Evolutionary conservation across 2,113 vertebrate genomes (phyloP).

Genomic region (Puntigrus tetrazona): DNA sequence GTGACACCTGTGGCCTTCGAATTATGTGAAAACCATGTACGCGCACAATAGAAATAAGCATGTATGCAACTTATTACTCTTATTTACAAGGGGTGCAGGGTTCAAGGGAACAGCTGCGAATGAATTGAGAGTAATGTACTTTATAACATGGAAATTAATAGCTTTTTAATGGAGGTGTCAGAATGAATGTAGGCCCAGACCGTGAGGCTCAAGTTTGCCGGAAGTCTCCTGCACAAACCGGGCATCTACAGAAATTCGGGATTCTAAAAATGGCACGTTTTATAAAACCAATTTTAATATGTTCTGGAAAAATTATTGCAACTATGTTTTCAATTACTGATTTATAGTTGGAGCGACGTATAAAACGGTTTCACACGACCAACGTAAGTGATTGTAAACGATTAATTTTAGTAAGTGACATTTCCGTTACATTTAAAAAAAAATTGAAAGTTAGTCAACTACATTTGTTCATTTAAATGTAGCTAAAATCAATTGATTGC

Average conservation of each 20-base stretch:
- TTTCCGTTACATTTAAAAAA: too few species aligned
- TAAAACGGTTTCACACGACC: too few species aligned
- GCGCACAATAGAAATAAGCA: conserved; percentile 1
- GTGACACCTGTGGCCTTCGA: conserved; percentile 14
- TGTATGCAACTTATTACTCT: conserved; percentile 16
- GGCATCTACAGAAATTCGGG: not conserved
- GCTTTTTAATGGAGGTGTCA: not conserved
- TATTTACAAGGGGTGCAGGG: not conserved
- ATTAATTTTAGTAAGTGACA: too few species aligned
- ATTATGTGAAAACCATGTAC: not conserved
- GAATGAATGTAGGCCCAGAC: not conserved
- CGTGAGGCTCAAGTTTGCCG: too few species aligned
- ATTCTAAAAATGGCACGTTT: not conserved
- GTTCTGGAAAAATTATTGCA: too few species aligned
- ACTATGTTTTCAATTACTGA: too few species aligned
- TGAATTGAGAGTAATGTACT: not conserved
- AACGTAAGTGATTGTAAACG: too few species aligned
- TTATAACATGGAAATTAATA: not conserved
- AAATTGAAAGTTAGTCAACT: too few species aligned
- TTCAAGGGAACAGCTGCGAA: conserved; percentile 14
- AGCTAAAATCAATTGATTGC: too few species aligned
- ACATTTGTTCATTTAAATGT: too few species aligned
- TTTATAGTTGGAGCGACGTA: too few species aligned
- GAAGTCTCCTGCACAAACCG: not conserved
- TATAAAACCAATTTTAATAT: not conserved